These are phyloP conservation scores for Excalfactoria chinensis DNA, from an alignment of 2,113 vertebrate genomes.

Conservation along the genomic window DNA sequence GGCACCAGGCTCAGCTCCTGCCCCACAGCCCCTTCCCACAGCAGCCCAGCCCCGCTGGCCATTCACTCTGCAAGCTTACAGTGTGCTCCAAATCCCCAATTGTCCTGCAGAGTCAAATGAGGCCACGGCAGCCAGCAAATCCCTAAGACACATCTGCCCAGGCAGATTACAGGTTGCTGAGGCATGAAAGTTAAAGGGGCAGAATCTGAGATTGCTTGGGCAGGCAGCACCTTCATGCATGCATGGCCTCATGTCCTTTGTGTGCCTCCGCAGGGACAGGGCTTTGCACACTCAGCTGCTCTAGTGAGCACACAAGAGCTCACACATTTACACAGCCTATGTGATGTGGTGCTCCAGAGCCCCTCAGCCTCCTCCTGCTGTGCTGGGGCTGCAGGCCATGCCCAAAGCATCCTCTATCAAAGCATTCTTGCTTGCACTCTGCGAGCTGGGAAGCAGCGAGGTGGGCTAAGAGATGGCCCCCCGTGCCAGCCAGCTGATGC, in stretches of 20 bases:
- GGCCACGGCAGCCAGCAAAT: slow-evolving; percentile 25
- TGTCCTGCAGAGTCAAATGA: background rate
- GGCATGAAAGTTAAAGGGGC: background rate
- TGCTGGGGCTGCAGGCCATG: background rate
- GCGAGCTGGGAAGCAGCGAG: rapidly evolving
- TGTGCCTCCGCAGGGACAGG: rapidly evolving
- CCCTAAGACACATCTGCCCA: slow-evolving; percentile 33
- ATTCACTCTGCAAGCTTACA: background rate
- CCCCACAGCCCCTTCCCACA: background rate
- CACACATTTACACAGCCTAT: background rate
- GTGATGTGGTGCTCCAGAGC: rapidly evolving
- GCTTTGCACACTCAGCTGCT: background rate
- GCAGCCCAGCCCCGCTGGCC: background rate
- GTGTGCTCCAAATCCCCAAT: background rate
- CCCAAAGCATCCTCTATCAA: background rate
- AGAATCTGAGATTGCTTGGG: background rate
- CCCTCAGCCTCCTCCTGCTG: background rate
- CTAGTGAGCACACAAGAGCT: rapidly evolving
- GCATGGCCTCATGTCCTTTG: rapidly evolving
- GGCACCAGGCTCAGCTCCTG: background rate
- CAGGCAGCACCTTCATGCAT: background rate
- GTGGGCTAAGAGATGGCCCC: background rate
- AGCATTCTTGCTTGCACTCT: background rate
- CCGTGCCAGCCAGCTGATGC: background rate
- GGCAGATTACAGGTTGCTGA: background rate